These are phyloP conservation scores for Ceyx melanurus DNA, from an alignment of 2,113 vertebrate genomes.

Conservation along the genomic window DNA sequence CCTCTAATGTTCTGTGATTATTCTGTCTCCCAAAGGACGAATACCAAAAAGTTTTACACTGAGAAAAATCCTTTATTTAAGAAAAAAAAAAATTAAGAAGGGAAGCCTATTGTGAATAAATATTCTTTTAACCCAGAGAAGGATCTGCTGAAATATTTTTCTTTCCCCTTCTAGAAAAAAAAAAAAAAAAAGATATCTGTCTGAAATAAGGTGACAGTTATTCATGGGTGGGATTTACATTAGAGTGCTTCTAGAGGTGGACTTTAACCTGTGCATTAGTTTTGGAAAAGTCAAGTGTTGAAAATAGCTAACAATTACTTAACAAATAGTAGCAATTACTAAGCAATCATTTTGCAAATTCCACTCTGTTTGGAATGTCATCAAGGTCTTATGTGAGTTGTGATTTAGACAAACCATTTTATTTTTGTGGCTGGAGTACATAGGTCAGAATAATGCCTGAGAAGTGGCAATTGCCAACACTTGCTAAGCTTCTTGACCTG, in stretches of 20 bases:
- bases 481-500: background rate
- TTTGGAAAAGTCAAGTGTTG: background rate
- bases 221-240: background rate
- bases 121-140: background rate
- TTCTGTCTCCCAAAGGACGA: slow-evolving; percentile 22
- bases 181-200: background rate
- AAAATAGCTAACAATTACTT: background rate
- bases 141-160: background rate
- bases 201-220: background rate
- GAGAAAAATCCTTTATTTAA: background rate
- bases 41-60: background rate
- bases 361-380: background rate
- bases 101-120: background rate
- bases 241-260: background rate
- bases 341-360: background rate
- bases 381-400: background rate
- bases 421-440: background rate
- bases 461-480: background rate
- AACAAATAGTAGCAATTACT: background rate
- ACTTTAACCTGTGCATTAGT: background rate
- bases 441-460: background rate
- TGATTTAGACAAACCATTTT: background rate
- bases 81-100: background rate
- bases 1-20: background rate
- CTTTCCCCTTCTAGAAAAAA: background rate